Conservation (phyloP, 2,797 vertebrate genomes). For the Chrosomus eos region DNA sequence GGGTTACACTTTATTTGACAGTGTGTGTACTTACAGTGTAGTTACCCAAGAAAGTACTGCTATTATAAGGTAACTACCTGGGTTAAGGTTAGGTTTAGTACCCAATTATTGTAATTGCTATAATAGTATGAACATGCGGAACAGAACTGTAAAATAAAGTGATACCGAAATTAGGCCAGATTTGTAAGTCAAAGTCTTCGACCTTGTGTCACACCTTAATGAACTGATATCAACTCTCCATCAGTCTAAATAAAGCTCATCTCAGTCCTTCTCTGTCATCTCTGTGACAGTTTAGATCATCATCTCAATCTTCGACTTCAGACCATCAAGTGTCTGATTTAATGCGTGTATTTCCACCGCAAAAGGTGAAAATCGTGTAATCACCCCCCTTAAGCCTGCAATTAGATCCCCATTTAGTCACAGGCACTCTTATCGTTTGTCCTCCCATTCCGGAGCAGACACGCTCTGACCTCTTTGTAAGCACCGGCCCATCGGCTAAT, state of each 20-base stretch:
- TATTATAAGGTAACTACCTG: too few relatives aligned
- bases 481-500: conserved; percentile 21
- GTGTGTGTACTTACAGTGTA: too few relatives aligned
- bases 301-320: conserved; percentile 28
- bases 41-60: background rate
- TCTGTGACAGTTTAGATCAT: conserved; percentile 1
- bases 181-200: background rate
- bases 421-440: conserved; percentile 40
- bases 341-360: conserved; percentile 23
- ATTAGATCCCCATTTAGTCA: conserved; percentile 47
- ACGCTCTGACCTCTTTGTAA: conserved; percentile 17
- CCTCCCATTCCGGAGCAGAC: conserved; percentile 25
- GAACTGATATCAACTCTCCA: conserved; percentile 4
- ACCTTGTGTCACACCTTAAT: background rate
- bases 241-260: conserved; percentile 13
- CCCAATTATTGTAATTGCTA: too few relatives aligned
- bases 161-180: background rate
- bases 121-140: too few relatives aligned
- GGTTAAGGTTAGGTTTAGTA: too few relatives aligned
- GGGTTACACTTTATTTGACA: too few relatives aligned
- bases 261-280: background rate
- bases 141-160: too few relatives aligned
- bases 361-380: conserved; percentile 44
- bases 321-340: conserved; percentile 22
- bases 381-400: conserved; percentile 45